Percentiles rank a stretch among this genome's conserved stretches.
Conservation (phyloP, 2,888 invertebrate species). For the Teleogryllus oceanicus region DNA sequence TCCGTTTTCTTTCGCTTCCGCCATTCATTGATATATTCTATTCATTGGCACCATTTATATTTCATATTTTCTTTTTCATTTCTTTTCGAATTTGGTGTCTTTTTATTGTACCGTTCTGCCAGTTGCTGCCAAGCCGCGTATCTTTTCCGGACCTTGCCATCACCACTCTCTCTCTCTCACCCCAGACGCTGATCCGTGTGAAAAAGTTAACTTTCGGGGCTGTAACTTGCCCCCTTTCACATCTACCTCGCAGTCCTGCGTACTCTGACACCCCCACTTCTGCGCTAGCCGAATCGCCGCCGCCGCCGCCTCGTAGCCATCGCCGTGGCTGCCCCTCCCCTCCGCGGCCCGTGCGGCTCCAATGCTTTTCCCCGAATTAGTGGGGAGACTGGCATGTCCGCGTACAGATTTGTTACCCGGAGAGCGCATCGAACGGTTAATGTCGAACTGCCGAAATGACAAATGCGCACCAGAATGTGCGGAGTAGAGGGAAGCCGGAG, state of each 20-base stretch:
- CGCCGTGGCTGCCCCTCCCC: not conserved
- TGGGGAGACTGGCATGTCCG: constrained; percentile 3
- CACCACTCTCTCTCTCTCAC: no score
- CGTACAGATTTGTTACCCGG: constrained; percentile 3
- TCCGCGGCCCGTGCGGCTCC: not conserved
- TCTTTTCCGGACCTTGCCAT: no score
- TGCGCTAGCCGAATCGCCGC: not conserved
- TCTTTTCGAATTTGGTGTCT: no score
- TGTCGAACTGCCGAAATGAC: constrained; percentile 18
- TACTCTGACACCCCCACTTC: not conserved
- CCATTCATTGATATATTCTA: no score
- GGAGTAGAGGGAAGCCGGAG: not conserved
- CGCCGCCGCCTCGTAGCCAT: not conserved
- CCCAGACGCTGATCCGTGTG: no score
- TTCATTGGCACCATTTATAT: no score
- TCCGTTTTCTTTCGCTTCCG: no score
- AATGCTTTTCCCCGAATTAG: constrained; percentile 3
- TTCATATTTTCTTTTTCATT: no score
- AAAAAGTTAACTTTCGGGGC: no score
- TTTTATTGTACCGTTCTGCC: no score
- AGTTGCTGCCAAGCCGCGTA: no score
- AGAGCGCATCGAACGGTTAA: constrained; percentile 10
- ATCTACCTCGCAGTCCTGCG: not conserved
- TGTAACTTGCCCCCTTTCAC: no score
- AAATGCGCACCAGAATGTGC: not conserved